These are phyloP conservation scores for Helleia helle DNA, from an alignment of 2,888 invertebrate species.

Conservation along the genomic window DNA sequence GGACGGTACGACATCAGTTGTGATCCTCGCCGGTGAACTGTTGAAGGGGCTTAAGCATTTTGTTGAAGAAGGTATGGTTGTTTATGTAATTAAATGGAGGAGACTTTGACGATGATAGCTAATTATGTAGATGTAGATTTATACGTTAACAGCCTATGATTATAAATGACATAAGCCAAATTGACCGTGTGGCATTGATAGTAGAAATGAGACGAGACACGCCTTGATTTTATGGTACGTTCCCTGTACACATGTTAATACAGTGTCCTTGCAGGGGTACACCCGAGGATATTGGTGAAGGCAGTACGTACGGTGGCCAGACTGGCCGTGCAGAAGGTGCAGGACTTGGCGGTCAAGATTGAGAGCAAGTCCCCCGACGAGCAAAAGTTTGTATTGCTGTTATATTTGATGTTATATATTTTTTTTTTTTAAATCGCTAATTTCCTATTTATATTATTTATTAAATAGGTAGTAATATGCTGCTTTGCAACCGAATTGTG, in stretches of 20 bases:
- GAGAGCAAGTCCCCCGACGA: conserved; percentile 77
- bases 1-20: conserved; percentile 98
- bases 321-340: conserved; percentile 87
- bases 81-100: too few relatives aligned
- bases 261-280: conserved; percentile 70
- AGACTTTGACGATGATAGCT: too few relatives aligned
- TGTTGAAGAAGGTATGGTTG: conserved; percentile 91
- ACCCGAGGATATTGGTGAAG: conserved; percentile 93
- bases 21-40: conserved; percentile 95
- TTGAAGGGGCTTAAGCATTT: conserved; percentile 95
- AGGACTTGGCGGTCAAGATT: conserved; percentile 86
- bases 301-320: conserved; percentile 90
- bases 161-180: conserved; percentile 25
- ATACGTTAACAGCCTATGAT: conserved; percentile 19
- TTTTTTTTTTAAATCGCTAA: too few relatives aligned
- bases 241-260: not conserved
- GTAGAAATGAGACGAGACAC: conserved; percentile 17
- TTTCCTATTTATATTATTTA: too few relatives aligned
- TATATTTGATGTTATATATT: too few relatives aligned
- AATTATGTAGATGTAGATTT: too few relatives aligned
- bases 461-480: too few relatives aligned
- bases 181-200: conserved; percentile 16
- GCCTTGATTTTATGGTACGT: not conserved
- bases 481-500: too few relatives aligned
- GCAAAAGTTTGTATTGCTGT: conserved; percentile 78